Conservation (phyloP, 2,113 vertebrate species). For the Labeo rohita region DNA sequence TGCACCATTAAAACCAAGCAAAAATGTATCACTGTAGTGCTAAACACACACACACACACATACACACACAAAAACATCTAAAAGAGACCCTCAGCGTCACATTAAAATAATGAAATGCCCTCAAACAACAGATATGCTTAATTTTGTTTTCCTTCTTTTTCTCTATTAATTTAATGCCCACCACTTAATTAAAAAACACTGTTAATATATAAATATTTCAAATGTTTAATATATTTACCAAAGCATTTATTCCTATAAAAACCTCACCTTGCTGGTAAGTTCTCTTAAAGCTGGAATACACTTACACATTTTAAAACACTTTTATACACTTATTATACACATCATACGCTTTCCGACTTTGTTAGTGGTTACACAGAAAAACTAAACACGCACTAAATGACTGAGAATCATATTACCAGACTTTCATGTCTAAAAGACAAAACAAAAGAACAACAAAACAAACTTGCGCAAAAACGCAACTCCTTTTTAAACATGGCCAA, state of each 20-base stretch:
- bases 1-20: neutral
- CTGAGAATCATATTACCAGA: neutral
- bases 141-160: neutral
- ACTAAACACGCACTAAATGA: neutral
- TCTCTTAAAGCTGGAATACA: neutral
- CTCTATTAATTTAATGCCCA: neutral
- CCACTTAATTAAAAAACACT: slow-evolving; percentile 1
- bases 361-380: neutral
- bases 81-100: neutral
- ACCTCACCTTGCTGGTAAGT: neutral
- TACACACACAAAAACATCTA: neutral
- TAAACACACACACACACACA: neutral
- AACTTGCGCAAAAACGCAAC: neutral
- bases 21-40: neutral
- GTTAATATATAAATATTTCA: neutral
- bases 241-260: neutral
- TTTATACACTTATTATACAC: too few species aligned
- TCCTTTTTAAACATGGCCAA: neutral
- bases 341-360: neutral
- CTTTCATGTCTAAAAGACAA: neutral
- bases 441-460: too few species aligned
- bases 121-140: neutral
- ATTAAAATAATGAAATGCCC: neutral
- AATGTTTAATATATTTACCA: neutral
- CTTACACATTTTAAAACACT: neutral